Evolutionary conservation across 2,888 invertebrate species (phyloP).

Genomic region (Panzeria rudis): DNA sequence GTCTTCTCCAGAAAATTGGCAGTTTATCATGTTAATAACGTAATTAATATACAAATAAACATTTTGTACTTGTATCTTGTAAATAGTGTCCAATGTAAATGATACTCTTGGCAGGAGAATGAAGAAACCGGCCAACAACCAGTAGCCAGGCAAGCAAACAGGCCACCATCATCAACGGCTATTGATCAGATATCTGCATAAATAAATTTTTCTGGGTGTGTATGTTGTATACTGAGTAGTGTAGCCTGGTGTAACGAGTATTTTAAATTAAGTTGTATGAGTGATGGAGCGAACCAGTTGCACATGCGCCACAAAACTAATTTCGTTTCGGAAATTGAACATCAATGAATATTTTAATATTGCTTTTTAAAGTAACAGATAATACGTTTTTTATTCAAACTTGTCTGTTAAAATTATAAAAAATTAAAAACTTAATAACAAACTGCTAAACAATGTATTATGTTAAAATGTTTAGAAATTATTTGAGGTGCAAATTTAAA

Average conservation of each 20-base stretch:
- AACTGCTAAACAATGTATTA: background rate
- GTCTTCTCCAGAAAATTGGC: conserved; percentile 70
- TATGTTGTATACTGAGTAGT: background rate
- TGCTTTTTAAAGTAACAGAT: background rate
- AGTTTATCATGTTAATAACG: conserved; percentile 73
- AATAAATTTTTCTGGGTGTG: background rate
- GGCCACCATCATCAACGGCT: conserved; percentile 24
- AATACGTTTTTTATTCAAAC: too few relatives aligned
- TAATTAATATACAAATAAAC: conserved; percentile 71
- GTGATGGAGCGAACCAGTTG: conserved; percentile 40
- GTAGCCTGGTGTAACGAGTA: background rate
- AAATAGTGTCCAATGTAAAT: conserved; percentile 9
- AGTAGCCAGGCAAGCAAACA: conserved; percentile 33
- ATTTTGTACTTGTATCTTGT: conserved; percentile 42
- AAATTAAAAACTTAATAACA: background rate
- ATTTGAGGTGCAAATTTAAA: background rate
- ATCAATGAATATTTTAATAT: conserved; percentile 4
- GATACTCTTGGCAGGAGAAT: background rate
- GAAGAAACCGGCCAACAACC: background rate
- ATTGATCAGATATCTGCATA: conserved; percentile 28
- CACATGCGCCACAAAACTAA: conserved; percentile 67
- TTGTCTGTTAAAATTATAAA: background rate
- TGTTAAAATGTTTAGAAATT: background rate
- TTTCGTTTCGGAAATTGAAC: conserved; percentile 46
- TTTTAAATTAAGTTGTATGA: conserved; percentile 65